A percentile compares a stretch with the other conserved stretches of the same genome.
These are phyloP conservation scores for Acestrorhynchus altus DNA, from an alignment of 2,797 vertebrate species.

Conservation along the genomic window DNA sequence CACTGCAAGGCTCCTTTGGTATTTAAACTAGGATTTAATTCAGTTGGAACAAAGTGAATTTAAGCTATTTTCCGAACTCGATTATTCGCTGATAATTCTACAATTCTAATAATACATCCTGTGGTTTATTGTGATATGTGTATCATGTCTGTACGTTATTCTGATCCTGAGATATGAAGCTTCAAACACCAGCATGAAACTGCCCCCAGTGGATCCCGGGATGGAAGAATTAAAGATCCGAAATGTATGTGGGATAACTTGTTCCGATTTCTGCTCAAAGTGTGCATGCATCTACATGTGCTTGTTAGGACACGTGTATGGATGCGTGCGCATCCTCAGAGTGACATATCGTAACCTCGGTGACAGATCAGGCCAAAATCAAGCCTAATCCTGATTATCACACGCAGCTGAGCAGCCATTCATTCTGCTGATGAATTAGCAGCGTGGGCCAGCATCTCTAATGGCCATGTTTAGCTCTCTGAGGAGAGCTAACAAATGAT, in stretches of 20 bases:
- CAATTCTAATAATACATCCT: no score
- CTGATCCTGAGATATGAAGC: no score
- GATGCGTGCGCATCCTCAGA: background rate
- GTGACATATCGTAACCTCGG: constrained; percentile 18
- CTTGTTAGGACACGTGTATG: background rate
- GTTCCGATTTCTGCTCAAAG: background rate
- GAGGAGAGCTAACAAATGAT: constrained; percentile 42
- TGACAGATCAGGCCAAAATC: constrained; percentile 36
- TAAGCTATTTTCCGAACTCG: no score
- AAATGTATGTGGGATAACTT: background rate
- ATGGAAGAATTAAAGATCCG: no score
- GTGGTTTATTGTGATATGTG: no score
- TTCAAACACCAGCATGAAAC: no score
- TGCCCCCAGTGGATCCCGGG: no score
- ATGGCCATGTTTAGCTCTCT: constrained; percentile 26
- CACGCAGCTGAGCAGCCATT: constrained; percentile 32
- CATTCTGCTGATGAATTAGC: constrained; percentile 35
- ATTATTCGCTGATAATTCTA: no score
- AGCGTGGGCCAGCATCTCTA: constrained; percentile 31
- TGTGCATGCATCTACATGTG: background rate
- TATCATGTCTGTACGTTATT: no score
- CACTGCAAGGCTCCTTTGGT: no score
- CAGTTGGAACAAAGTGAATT: no score
- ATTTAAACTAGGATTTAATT: no score
- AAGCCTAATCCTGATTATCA: constrained; percentile 38